Base-by-base conservation (phyloP, 2,888 invertebrate genomes). In the Acronicta leporina region DNA sequence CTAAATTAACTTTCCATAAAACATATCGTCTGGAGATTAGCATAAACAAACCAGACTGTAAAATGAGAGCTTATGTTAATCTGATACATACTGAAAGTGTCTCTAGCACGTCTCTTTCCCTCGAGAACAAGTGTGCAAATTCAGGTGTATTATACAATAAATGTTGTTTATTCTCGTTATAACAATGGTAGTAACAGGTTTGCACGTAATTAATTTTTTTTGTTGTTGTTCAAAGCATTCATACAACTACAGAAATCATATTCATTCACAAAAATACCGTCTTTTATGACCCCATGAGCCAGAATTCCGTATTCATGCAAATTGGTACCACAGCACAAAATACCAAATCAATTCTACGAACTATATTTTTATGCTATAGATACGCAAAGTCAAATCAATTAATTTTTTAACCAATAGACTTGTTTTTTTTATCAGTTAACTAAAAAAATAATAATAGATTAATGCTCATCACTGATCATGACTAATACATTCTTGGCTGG, bases 141-240 rank as follows among this genome's bases (percentile, higher is more conserved):
- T 53, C n/a, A 42, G 6, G 58, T 73, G 63, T 73, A 70, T 65
- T 53, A 63, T 67, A 73, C 74, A 73, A n/a, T 8, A 43, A 4
- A 3, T 62, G 56, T 70, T 69, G 63, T 57, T 68, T 20, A 20
- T 20, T 33, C 54, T 45, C 43, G 20, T 35, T 60, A 35, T 20
- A 61, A 42, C 40, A 35, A 58, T 56, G 14, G 60, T 68, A 73
- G 55, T 66, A 52, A 75, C 69, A 57, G 64, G 45, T 38, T 56
- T 45, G 40, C 53, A 57, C 49, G 57, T 46, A 57, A 35, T 51
- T 61, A 13, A 20, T 33, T 16, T n/a, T 20, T 20, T n/a, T n/a
- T 4, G 49, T 43, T 27, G 43, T 56, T 30, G 7, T 35, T 15
- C 20, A 4, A 5, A n/a, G 14, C 35, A 40, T 58, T 43, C 16